Percentiles rank a stretch among this genome's conserved stretches.
Conservation (phyloP, 30 jellyfish, hydroid and myxozoan genomes). For the Turritopsis rubra region DNA sequence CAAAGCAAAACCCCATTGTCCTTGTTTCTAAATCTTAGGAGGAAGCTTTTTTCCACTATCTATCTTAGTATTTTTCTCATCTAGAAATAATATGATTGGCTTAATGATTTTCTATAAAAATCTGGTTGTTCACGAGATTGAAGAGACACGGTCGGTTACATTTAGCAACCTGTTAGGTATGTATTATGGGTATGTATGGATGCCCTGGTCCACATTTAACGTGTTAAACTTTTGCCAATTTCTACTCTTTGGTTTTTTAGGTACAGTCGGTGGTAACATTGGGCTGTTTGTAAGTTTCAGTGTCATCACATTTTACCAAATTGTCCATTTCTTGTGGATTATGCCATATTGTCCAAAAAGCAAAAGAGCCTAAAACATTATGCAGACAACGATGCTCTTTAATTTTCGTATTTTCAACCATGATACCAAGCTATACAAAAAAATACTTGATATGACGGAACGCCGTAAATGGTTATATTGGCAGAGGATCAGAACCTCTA, state of each 20-base stretch:
- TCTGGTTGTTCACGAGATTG: background rate
- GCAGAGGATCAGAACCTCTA: too few relatives aligned
- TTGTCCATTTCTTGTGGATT: background rate
- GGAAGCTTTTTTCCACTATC: background rate
- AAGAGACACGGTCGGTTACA: background rate
- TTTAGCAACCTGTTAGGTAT: background rate
- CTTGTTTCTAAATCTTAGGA: too few relatives aligned
- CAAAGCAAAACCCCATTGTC: too few relatives aligned
- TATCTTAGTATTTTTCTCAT: background rate
- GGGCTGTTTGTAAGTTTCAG: background rate
- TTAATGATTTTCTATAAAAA: background rate
- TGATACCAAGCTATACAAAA: too few relatives aligned
- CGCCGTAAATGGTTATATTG: too few relatives aligned
- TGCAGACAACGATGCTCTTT: background rate
- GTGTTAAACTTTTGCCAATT: too few relatives aligned
- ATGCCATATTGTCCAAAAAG: background rate
- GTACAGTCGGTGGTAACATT: background rate
- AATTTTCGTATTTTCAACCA: too few relatives aligned
- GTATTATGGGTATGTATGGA: too few relatives aligned
- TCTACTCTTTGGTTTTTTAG: background rate
- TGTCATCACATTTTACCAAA: background rate
- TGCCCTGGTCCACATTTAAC: too few relatives aligned
- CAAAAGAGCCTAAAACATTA: background rate
- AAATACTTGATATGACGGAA: too few relatives aligned
- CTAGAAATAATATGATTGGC: background rate